Evolutionary conservation across 2,797 vertebrate genomes (phyloP).

Genomic region (Epinephelus awoara): DNA sequence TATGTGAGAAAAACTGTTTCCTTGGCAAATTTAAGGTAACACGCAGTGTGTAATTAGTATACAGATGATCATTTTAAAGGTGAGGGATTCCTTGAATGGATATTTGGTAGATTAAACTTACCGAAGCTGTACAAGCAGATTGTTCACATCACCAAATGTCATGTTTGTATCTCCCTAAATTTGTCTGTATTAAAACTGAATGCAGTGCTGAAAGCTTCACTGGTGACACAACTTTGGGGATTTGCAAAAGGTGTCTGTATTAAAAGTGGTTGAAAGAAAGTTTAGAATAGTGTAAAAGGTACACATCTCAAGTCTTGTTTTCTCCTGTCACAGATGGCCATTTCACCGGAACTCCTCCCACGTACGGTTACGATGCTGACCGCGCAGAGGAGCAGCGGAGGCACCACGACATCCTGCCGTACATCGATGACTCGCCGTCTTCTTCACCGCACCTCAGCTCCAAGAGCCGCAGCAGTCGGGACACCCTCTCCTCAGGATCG

Average conservation of each 20-base stretch:
- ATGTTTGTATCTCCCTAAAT: too few species aligned
- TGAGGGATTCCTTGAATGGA: too few species aligned
- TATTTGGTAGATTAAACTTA: neutral
- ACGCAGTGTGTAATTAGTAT: too few species aligned
- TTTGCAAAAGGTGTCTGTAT: constrained; percentile 1
- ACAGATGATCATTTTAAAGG: too few species aligned
- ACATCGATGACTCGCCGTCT: constrained; percentile 96
- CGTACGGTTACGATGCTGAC: constrained; percentile 90
- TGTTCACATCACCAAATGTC: neutral
- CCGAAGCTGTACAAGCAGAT: neutral
- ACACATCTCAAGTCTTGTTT: neutral
- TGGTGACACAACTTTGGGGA: neutral
- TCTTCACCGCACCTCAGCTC: constrained; percentile 96
- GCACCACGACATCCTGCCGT: constrained; percentile 95
- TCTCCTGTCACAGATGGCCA: constrained; percentile 85
- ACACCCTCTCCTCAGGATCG: constrained; percentile 91
- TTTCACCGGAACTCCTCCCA: constrained; percentile 89
- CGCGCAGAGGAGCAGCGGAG: constrained; percentile 92
- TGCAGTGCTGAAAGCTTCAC: neutral
- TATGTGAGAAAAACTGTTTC: too few species aligned
- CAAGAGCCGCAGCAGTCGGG: constrained; percentile 93
- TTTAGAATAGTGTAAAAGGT: neutral
- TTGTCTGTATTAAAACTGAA: neutral
- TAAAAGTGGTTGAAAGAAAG: constrained; percentile 2
- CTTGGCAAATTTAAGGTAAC: too few species aligned